phyloP scores from a whole-genome alignment of 1,140 invertebrate species.

The Pogonomyrmex californicus region DNA sequence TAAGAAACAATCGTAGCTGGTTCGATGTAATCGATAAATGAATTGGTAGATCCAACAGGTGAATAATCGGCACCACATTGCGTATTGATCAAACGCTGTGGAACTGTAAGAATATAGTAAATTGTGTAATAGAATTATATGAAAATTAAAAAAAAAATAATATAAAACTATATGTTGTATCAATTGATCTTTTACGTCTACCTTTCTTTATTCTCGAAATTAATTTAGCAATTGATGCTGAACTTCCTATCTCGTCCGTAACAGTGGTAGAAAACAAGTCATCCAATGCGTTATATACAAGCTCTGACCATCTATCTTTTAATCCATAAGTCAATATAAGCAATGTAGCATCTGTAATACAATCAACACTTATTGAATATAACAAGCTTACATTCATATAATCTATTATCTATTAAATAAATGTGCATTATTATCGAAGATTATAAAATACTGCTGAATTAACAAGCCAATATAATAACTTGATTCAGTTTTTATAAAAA shows the following conservation, averaged over 20 bases:
- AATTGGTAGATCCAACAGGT: conserved; percentile 80
- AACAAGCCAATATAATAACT: background rate
- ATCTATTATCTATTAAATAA: background rate
- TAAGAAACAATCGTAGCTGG: conserved; percentile 89
- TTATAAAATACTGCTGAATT: background rate
- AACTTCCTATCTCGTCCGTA: conserved; percentile 70
- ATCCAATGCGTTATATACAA: conserved; percentile 82
- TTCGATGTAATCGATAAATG: conserved; percentile 87
- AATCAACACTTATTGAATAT: background rate
- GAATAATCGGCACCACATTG: conserved; percentile 87
- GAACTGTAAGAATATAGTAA: conserved; percentile 85
- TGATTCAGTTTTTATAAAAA: conserved; percentile 7
- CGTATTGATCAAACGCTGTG: conserved; percentile 89
- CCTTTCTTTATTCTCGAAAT: conserved; percentile 83
- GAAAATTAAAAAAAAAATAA: background rate
- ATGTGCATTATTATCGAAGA: background rate
- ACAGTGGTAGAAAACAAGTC: conserved; percentile 83
- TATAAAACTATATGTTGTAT: background rate
- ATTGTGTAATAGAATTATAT: conserved; percentile 3
- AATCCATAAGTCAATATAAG: conserved; percentile 86
- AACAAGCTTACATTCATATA: background rate
- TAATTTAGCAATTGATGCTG: conserved; percentile 73
- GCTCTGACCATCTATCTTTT: conserved; percentile 86
- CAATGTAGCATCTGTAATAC: conserved; percentile 84
- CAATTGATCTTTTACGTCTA: conserved; percentile 58